Conservation (phyloP, 2,888 invertebrate genomes). For the Leptura quadrifasciata region DNA sequence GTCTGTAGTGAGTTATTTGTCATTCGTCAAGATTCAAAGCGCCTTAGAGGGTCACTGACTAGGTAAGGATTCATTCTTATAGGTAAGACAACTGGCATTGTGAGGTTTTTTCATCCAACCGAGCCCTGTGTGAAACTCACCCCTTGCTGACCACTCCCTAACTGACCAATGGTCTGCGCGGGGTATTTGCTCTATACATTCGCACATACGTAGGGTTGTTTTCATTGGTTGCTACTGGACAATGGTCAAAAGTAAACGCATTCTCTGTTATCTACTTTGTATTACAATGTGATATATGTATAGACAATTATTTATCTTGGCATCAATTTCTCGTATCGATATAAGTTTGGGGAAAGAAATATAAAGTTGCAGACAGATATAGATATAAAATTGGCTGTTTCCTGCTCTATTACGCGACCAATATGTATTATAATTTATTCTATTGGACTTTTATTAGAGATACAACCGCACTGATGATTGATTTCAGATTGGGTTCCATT, state of each 20-base stretch:
- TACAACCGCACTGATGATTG: constrained; percentile 45
- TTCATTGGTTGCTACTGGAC: constrained; percentile 62
- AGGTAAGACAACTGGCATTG: constrained; percentile 40
- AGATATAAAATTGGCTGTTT: constrained; percentile 68
- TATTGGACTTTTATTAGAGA: constrained; percentile 62
- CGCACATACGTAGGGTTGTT: constrained; percentile 42
- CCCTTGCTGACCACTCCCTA: constrained; percentile 71
- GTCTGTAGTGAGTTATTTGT: neutral
- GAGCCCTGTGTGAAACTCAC: constrained; percentile 59
- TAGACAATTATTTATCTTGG: constrained; percentile 7
- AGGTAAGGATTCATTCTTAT: constrained; percentile 43
- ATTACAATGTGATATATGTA: constrained; percentile 9
- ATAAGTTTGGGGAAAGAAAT: constrained; percentile 45
- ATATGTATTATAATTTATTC: constrained; percentile 69
- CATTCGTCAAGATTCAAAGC: constrained; percentile 42
- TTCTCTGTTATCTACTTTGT: neutral
- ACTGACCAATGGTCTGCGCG: constrained; percentile 70
- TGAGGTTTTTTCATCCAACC: constrained; percentile 65
- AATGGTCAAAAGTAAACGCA: constrained; percentile 54
- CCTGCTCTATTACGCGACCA: constrained; percentile 61
- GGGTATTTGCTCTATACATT: constrained; percentile 52
- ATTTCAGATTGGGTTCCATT: constrained; percentile 54
- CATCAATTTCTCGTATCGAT: constrained; percentile 21
- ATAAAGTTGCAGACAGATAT: constrained; percentile 55
- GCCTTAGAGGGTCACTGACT: constrained; percentile 67